phyloP scores from a whole-genome alignment of 2,113 vertebrate species.

The Cnemophilus loriae region DNA sequence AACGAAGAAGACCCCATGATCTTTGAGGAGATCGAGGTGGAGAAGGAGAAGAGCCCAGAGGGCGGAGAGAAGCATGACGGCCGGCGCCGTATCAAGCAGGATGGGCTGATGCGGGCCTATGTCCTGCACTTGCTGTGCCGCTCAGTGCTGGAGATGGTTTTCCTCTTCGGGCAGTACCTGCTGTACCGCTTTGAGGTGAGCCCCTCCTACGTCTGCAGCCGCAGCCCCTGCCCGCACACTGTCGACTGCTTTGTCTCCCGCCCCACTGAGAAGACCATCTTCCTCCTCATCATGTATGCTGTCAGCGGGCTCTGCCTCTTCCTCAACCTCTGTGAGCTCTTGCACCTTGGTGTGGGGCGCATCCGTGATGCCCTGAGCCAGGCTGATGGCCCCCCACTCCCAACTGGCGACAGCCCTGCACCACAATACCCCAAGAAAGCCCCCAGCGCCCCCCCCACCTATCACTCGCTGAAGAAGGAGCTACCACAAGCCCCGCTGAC shows the following conservation, averaged over 20 bases:
- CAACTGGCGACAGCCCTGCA: rapidly evolving
- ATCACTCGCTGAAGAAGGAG: conserved; percentile 78
- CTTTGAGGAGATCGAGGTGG: conserved; percentile 77
- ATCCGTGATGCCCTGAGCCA: conserved; percentile 76
- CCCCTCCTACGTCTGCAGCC: conserved; percentile 79
- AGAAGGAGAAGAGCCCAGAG: conserved; percentile 68
- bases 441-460: conserved; percentile 77
- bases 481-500: conserved; percentile 54
- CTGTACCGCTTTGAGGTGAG: conserved; percentile 83
- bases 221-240: conserved; percentile 81
- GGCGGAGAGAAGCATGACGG: conserved; percentile 61
- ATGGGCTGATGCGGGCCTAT: conserved; percentile 86
- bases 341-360: conserved; percentile 79
- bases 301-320: conserved; percentile 84
- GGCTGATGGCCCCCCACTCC: background rate
- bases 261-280: conserved; percentile 89
- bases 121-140: conserved; percentile 82
- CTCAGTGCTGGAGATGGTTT: conserved; percentile 75
- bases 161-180: conserved; percentile 84
- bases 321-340: conserved; percentile 81
- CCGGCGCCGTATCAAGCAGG: conserved; percentile 79
- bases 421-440: conserved; percentile 19
- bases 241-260: conserved; percentile 90
- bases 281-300: conserved; percentile 85
- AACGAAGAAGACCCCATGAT: conserved; percentile 88